Evolutionary conservation across 2,113 vertebrate genomes (phyloP).

Genomic region (Piaya cayana): DNA sequence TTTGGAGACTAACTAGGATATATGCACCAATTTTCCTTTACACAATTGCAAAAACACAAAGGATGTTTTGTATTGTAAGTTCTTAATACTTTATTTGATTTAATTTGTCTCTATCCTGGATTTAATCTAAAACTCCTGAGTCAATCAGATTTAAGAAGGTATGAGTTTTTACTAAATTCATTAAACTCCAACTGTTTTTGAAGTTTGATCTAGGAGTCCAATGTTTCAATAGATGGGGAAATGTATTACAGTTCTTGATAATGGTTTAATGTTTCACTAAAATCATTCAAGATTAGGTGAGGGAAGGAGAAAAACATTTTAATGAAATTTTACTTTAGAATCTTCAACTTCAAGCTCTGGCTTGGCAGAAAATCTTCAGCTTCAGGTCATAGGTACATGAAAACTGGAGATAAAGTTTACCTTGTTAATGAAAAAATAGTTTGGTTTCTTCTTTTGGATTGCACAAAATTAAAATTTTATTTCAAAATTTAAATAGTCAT

Average conservation of each 20-base stretch:
- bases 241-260: not conserved
- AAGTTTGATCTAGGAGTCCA: conserved; percentile 22
- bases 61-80: conserved; percentile 5
- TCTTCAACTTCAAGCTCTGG: not conserved
- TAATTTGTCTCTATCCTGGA: conserved; percentile 22
- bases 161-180: conserved; percentile 8
- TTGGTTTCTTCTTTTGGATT: not conserved
- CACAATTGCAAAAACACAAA: conserved; percentile 21
- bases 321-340: not conserved
- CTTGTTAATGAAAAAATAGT: not conserved
- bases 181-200: conserved; percentile 9
- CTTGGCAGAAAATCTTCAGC: not conserved
- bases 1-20: not conserved
- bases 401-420: not conserved
- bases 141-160: conserved; percentile 45
- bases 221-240: not conserved
- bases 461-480: not conserved
- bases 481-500: not conserved
- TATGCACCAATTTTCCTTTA: not conserved
- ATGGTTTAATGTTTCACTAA: not conserved
- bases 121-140: conserved; percentile 61
- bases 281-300: not conserved
- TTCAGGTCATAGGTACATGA: not conserved
- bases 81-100: conserved; percentile 43
- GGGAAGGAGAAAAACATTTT: not conserved